A percentile compares a stretch with the other conserved stretches of the same genome.
Conservation (phyloP, 2,888 invertebrate genomes). For the Agrotis exclamationis region DNA sequence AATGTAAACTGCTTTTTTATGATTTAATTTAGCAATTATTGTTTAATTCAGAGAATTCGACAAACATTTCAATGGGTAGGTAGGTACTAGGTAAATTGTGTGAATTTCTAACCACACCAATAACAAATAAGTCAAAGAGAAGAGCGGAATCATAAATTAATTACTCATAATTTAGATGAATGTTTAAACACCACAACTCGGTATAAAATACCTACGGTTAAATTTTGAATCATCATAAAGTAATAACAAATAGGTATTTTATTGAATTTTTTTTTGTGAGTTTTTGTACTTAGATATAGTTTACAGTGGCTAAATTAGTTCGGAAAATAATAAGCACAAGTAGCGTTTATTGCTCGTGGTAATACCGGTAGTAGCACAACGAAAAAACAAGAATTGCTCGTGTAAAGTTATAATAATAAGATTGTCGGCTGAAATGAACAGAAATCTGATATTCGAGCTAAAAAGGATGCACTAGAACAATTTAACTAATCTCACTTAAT, state of each 20-base stretch:
- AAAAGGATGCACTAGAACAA: constrained; percentile 37
- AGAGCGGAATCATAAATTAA: background rate
- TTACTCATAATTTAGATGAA: constrained; percentile 3
- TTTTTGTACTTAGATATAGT: no score
- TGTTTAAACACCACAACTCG: background rate
- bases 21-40: background rate
- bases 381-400: no score
- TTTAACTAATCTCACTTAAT: constrained; percentile 13
- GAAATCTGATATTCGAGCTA: constrained; percentile 32
- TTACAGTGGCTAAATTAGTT: no score
- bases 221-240: background rate
- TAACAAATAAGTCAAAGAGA: no score
- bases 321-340: no score
- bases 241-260: no score
- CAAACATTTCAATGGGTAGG: background rate
- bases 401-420: background rate
- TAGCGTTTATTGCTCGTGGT: no score
- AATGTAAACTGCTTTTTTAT: background rate
- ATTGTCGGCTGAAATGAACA: background rate
- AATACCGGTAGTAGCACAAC: no score
- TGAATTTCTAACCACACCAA: background rate
- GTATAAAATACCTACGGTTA: background rate
- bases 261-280: no score
- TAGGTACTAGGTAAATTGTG: background rate
- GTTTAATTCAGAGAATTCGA: background rate